phyloP scores from a whole-genome alignment of 2,113 vertebrate genomes.

The Ibidorhyncha struthersii region DNA sequence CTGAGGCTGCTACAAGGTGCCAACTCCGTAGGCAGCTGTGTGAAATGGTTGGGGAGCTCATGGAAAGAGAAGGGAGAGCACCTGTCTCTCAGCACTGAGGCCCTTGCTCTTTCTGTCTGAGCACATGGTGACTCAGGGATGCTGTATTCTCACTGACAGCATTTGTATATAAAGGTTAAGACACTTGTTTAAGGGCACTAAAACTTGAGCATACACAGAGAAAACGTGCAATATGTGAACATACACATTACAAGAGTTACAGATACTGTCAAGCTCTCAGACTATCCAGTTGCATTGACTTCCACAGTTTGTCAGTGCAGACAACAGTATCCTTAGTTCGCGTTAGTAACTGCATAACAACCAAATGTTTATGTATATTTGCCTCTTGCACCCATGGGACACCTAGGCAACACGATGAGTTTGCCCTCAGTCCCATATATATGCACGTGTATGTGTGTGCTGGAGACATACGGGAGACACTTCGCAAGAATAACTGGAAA shows the following conservation, averaged over 20 bases:
- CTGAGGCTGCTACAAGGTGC: background rate
- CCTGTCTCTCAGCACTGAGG: background rate
- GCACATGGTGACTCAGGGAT: background rate
- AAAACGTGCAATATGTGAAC: background rate
- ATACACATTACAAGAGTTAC: fast-evolving
- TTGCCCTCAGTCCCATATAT: background rate
- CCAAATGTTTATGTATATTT: background rate
- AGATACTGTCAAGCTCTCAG: background rate
- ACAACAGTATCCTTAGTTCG: background rate
- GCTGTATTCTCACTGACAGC: background rate
- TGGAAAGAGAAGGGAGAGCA: fast-evolving
- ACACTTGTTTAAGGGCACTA: background rate
- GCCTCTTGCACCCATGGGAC: background rate
- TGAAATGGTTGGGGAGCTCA: background rate
- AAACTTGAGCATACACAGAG: background rate
- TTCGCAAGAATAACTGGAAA: background rate
- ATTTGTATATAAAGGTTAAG: background rate
- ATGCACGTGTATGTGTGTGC: background rate
- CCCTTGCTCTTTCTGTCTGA: background rate
- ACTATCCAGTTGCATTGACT: background rate
- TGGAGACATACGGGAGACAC: background rate
- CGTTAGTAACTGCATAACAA: background rate
- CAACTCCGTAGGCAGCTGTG: background rate
- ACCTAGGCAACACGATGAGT: background rate
- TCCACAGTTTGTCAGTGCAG: background rate